A percentile compares a stretch with the other conserved stretches of the same genome.
Conservation (phyloP, 2,113 vertebrate species). For the Chloropsis cyanopogon region DNA sequence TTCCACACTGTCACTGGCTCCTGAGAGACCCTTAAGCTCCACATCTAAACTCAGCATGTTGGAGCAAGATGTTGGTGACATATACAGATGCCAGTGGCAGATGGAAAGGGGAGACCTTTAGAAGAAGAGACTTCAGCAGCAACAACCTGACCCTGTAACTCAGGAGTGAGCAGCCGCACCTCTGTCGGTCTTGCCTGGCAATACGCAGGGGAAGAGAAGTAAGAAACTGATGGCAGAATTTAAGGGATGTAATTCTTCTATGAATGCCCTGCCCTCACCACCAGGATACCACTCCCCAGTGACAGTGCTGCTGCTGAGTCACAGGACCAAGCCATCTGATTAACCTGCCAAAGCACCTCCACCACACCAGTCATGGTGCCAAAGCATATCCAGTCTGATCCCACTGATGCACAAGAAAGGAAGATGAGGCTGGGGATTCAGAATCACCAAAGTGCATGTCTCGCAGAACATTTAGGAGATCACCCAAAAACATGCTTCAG, state of each 20-base stretch:
- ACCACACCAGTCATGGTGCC: not conserved
- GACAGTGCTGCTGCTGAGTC: not conserved
- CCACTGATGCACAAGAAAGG: not conserved
- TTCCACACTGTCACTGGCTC: not conserved
- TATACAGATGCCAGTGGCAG: not conserved
- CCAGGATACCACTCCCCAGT: not conserved
- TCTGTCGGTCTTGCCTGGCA: not conserved
- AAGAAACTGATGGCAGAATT: not conserved
- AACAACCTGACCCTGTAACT: not conserved
- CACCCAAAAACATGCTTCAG: not conserved
- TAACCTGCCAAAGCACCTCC: not conserved
- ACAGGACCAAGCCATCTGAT: not conserved
- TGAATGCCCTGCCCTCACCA: not conserved
- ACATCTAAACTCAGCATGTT: not conserved
- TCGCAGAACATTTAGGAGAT: not conserved
- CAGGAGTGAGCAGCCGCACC: not conserved
- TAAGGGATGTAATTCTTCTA: not conserved
- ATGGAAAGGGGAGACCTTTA: not conserved
- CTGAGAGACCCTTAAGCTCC: not conserved
- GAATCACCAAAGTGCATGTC: not conserved
- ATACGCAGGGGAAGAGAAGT: not conserved
- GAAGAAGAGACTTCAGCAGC: not conserved
- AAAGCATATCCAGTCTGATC: not conserved
- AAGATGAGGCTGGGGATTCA: not conserved
- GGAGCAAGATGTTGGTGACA: not conserved